Base-by-base conservation (phyloP, 2,888 invertebrate genomes). In the Zygaena filipendulae region DNA sequence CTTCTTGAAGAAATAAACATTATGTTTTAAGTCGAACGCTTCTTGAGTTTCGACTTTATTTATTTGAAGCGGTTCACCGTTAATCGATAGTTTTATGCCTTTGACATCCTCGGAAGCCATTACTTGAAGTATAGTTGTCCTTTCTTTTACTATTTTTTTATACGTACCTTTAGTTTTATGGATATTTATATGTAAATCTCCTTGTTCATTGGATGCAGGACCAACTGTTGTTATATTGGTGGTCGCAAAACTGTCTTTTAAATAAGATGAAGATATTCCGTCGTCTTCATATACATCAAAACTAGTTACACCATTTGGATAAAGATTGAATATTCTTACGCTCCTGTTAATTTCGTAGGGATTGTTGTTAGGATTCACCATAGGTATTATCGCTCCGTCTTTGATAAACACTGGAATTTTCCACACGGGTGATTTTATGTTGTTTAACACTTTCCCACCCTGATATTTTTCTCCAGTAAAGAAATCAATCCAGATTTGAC, bases 381-480 rank as follows among this genome's bases (percentile, higher is more conserved):
- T 60, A n/a, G 77, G 77, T 38, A 79, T 55, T 19, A 79, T 66
- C 9, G 74, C 63, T 11, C 77, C 77, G 27, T 66, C 70, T 56
- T 52, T 70, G 3, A 79, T 37, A 39, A 72, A 77, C 7, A 77
- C 51, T 11, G 77, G 79, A 32, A 72, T 60, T 43, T 67, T 71
- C 75, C 77, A 79, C 3, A 75, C 21, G 0, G 77, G 77, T 6
- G 56, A 41, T 29, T 47, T 38, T 3, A 74, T 34, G 33, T 66
- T 54, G 30, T 75, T 69, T 32, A 62, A 54, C 31, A 74, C 52
- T 50, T 64, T 71, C 2, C 74, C 75, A 12, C 77, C 77, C 41
- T 58, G 59, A 45, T 67, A 74, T 49, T 64, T 72, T 37, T 62
- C 45, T 2, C 77, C 77, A 2, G 71, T 68, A 23, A 74, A 54